Evolutionary conservation across 1,140 invertebrate species (phyloP), one percentile per base, ranked within the genome.

Genomic region (Chironomus striatipennis): DNA sequence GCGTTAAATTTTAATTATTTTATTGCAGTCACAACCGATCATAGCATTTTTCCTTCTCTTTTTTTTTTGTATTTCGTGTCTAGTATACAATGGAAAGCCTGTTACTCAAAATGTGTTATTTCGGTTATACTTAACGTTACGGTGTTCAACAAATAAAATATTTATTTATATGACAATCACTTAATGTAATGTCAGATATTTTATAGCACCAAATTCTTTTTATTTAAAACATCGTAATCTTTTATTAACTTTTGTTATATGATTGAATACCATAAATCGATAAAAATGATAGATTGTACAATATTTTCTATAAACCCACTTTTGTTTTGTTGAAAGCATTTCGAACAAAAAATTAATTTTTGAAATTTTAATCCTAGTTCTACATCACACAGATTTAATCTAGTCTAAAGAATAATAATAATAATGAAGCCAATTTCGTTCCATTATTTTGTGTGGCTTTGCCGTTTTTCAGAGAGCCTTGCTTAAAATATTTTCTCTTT

Each of bases 201-300:
- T 34, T 57, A 57, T n/a, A 57, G 12, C 47, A 57, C n/a, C 47
- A 57, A 57, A 57, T 57, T 57, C 47, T 57, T 57, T 57, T 57
- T 57, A 57, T 57, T 47, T 57, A 57, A n/a, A n/a, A n/a, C 47
- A 57, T n/a, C n/a, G 65, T 5, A 70, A 70, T 8, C 17, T 20
- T 70, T 70, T 70, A 70, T 70, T 70, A 70, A 70, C 65, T 70
- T 70, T 70, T 70, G n/a, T 70, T n/a, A 12, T 57, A 12, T 57
- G 47, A 18, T 70, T 70, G 65, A 70, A 9, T 70, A 17, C 18
- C 18, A 18, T 70, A 70, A 70, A 70, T 70, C 18, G 17, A 18
- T 70, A 70, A 34, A 34, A 70, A 70, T 70, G 65, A 70, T 70
- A 21, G 65, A 57, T 57, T 12, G 65, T 70, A 17, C 18, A 70